Evolutionary conservation across 2,888 invertebrate species (phyloP).

Genomic region (Dexiosoma caninum): DNA sequence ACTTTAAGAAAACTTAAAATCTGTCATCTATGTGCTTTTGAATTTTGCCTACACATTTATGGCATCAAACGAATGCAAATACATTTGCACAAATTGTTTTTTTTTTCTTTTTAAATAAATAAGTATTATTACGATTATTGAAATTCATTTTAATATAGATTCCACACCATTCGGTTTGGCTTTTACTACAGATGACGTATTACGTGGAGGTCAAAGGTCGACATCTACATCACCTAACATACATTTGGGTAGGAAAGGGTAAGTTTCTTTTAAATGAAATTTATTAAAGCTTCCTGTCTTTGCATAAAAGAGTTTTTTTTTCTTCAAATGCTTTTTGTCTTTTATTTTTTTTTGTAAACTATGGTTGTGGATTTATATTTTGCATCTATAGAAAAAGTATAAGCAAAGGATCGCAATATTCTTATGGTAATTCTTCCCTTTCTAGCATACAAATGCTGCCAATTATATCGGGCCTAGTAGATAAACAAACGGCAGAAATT

Average conservation of each 20-base stretch:
- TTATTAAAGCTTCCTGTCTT: background rate
- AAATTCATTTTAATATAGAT: slow-evolving; percentile 51
- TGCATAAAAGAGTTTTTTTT: background rate
- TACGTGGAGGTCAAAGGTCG: slow-evolving; percentile 71
- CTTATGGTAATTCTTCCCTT: slow-evolving; percentile 77
- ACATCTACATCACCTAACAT: slow-evolving; percentile 75
- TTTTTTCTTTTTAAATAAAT: slow-evolving; percentile 10
- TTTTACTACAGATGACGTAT: slow-evolving; percentile 70
- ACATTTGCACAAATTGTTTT: background rate
- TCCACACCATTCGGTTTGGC: slow-evolving; percentile 70
- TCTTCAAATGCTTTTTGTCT: background rate
- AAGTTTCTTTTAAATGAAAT: slow-evolving; percentile 61
- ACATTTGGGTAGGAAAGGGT: slow-evolving; percentile 74
- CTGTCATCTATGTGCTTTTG: background rate
- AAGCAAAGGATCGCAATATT: slow-evolving; percentile 74
- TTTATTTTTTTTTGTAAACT: background rate
- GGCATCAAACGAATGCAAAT: slow-evolving; percentile 56
- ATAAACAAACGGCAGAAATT: slow-evolving; percentile 77
- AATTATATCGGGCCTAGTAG: slow-evolving; percentile 77
- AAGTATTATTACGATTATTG: slow-evolving; percentile 19
- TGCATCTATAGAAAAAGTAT: slow-evolving; percentile 67
- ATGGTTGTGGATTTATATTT: slow-evolving; percentile 33
- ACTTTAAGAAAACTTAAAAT: background rate
- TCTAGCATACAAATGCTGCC: slow-evolving; percentile 78
- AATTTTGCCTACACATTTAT: slow-evolving; percentile 58